Percentiles rank a stretch among this genome's conserved stretches.
Conservation (phyloP, 2,113 vertebrate species). For the Furnarius figulus region DNA sequence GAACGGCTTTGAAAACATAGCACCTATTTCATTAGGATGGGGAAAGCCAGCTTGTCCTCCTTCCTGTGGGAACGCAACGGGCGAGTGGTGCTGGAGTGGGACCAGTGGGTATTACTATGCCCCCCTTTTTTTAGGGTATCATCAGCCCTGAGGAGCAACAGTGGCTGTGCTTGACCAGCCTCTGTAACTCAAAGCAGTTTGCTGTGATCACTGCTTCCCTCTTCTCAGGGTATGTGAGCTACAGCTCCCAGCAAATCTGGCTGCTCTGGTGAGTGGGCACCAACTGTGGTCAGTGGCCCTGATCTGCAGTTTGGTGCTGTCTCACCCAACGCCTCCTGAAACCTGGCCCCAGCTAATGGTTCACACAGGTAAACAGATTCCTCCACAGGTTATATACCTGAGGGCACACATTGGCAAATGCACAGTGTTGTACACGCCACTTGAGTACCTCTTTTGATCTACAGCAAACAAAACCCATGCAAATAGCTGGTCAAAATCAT, state of each 20-base stretch:
- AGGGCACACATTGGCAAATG: not conserved
- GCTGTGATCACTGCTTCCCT: accelerated
- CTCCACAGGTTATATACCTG: not conserved
- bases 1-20: not conserved
- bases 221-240: not conserved
- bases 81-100: not conserved
- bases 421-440: not conserved
- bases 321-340: not conserved
- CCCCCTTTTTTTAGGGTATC: not conserved
- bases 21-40: not conserved
- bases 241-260: not conserved
- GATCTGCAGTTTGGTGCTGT: not conserved
- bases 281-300: accelerated
- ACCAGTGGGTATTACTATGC: accelerated
- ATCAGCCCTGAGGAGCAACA: not conserved
- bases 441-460: not conserved
- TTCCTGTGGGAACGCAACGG: not conserved
- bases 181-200: not conserved
- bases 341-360: not conserved
- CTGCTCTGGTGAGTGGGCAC: accelerated
- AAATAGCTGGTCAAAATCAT: not conserved
- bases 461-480: not conserved
- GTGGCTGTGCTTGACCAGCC: not conserved
- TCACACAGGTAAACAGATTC: not conserved
- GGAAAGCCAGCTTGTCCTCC: not conserved